Percentiles rank a stretch among this genome's conserved stretches.
Conservation (phyloP, 2,113 vertebrate genomes). For the Manacus vitellinus region DNA sequence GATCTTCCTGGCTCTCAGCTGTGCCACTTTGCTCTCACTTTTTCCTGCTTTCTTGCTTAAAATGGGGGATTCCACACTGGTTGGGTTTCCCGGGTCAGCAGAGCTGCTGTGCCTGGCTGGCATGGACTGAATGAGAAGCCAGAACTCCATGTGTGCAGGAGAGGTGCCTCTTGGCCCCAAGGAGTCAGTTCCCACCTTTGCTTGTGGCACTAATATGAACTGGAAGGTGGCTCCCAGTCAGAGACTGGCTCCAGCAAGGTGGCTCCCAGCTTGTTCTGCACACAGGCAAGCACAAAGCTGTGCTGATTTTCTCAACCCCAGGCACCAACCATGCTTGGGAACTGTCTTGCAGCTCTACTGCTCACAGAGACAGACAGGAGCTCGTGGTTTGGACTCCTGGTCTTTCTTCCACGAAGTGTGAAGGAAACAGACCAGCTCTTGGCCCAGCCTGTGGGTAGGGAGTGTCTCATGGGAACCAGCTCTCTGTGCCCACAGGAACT, state of each 20-base stretch:
- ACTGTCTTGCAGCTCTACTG: neutral
- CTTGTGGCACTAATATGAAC: neutral
- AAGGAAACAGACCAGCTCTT: neutral
- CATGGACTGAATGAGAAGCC: neutral
- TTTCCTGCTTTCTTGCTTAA: neutral
- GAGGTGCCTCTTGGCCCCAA: no score
- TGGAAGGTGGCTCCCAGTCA: neutral
- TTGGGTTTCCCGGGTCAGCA: neutral
- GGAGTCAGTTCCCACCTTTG: neutral
- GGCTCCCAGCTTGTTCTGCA: constrained; percentile 9
- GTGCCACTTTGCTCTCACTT: neutral
- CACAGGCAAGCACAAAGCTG: neutral
- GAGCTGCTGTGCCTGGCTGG: neutral
- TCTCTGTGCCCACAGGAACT: neutral
- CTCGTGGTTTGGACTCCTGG: constrained; percentile 2
- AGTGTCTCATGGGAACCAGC: constrained; percentile 49
- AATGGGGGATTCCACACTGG: neutral
- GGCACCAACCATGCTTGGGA: constrained; percentile 9
- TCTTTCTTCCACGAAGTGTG: neutral
- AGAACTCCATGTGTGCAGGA: neutral
- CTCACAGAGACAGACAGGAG: neutral
- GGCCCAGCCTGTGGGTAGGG: constrained; percentile 24
- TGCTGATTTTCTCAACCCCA: neutral
- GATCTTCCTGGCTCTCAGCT: neutral
- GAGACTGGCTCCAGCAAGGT: neutral